Evolutionary conservation across 2,797 vertebrate species (phyloP), one percentile per base, ranked within the genome.

Genomic region (Schizopygopsis malacanthus): DNA sequence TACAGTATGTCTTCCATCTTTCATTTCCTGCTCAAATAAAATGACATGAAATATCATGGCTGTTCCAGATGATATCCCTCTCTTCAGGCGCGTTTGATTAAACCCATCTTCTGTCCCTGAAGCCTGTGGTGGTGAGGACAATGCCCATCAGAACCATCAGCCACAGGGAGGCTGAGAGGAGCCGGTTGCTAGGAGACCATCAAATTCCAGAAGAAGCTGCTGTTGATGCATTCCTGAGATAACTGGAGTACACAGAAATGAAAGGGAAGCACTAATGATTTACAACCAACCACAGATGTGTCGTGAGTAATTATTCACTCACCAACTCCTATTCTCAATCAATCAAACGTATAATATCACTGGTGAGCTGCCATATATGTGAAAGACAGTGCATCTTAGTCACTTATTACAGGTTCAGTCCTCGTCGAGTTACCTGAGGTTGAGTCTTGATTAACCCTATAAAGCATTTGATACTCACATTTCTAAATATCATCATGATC

Each of bases 161-260:
- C 73, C 61, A 43, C 82, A 50, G 67, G 56, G 75, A 59, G 67
- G 65, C 67, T 71, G 52, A 50, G 83, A 80, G 52, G 77, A 85
- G 18, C n/a, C n/a, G 67, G 83, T 85, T 85, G 83, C 83, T 85
- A 85, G 67, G 83, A 85, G 67, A 85, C 83, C 28, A 50, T 70
- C 28, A 80, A 13, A 79, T 79, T 72, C 67, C 75, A 59, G 39
- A 63, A 63, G 69, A 85, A 59, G 70, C 78, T 80, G 50, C 18
- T 47, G 6, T 78, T 67, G 37, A 47, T 72, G 28, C 41, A 79
- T 79, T 79, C 41, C 75, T 43, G n/a, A 65, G 52, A 71, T 37
- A n/a, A 39, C 75, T 15, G 22, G 18, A 70, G 56, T 47, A 22
- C 65, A 76, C 28, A 83, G 28, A 39, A 43, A 67, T 52, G 22